A percentile compares a stretch with the other conserved stretches of the same genome.
phyloP scores from a whole-genome alignment of 1,140 invertebrate genomes.

The Ylistrum balloti region DNA sequence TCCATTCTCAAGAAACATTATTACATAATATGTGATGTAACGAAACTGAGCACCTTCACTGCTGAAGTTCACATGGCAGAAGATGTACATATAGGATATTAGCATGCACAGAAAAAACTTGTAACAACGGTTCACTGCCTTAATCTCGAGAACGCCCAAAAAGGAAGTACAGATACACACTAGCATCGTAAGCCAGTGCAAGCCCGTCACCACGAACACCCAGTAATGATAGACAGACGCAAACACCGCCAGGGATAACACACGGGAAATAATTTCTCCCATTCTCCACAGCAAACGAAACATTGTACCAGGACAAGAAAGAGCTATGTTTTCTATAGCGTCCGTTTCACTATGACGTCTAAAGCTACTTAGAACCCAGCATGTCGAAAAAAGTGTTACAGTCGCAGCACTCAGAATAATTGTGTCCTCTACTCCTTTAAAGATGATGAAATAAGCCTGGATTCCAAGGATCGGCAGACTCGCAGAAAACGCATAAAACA shows the following conservation, averaged over 20 bases:
- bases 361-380: conserved; percentile 95
- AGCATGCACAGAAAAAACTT: conserved; percentile 88
- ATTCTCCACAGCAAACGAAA: conserved; percentile 89
- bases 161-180: conserved; percentile 93
- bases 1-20: conserved; percentile 94
- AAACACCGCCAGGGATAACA: conserved; percentile 92
- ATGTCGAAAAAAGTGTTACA: conserved; percentile 91
- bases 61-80: conserved; percentile 95
- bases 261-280: conserved; percentile 92
- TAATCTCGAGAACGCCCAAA: conserved; percentile 90
- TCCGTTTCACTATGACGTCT: conserved; percentile 89
- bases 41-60: conserved; percentile 90
- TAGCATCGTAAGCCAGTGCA: conserved; percentile 93
- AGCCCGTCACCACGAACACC: conserved; percentile 90
- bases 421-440: conserved; percentile 84
- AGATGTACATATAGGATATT: conserved; percentile 93
- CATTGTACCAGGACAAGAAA: conserved; percentile 95
- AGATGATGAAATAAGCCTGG: conserved; percentile 88
- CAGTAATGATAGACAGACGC: conserved; percentile 92
- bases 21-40: conserved; percentile 94
- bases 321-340: conserved; percentile 90
- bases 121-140: conserved; percentile 84
- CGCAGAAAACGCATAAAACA: conserved; percentile 94
- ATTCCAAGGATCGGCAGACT: conserved; percentile 93
- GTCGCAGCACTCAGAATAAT: conserved; percentile 92